Base-by-base conservation (phyloP, 2,797 vertebrate genomes). In the Threskiornis aethiopicus region DNA sequence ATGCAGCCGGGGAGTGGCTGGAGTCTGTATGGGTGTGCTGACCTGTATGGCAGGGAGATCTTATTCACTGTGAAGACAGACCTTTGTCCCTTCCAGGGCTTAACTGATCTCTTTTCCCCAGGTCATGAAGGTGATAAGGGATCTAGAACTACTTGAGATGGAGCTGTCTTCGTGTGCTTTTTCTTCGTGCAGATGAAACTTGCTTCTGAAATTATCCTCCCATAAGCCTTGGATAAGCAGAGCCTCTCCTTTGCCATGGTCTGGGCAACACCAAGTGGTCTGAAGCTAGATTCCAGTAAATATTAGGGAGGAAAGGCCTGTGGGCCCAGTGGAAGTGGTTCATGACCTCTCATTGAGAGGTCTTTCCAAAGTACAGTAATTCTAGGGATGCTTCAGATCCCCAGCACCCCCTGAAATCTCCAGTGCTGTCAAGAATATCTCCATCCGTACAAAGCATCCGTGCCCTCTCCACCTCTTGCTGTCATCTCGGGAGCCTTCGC, bases 401-500 rank as follows among this genome's bases (percentile, higher is more conserved):
- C 14, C 35, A 71, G 35, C 6, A 88, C 15, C 6, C 6, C 26
- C 28, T 81, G 52, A 59, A 80, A n/a, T 64, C 26, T 78, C 33
- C 22, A 31, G 28, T 25, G 33, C 33, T 62, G 12, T 44, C 84
- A 51, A 59, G 55, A 80, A 2, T 47, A 15, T 46, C 29, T 72
- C 54, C 59, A 57, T 41, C 20, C 5, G 0, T 47, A 33, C 0
- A 3, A 77, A 93, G 26, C 7, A 26, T 52, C 31, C 0, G 1
- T 80, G 35, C 46, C 16, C 21, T 83, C 25, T 67, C 13, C 10
- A 18, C 4, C 24, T 76, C 29, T 72, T 58, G 16, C 18, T 17
- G 0, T 77, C 8, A 24, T 28, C 47, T 66, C 0, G 0, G 29
- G 13, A 66, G 16, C 33, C 59, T 95, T 93, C 1, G 2, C 6